Conservation (phyloP, 2,797 vertebrate species). For the Furcifer pardalis region DNA sequence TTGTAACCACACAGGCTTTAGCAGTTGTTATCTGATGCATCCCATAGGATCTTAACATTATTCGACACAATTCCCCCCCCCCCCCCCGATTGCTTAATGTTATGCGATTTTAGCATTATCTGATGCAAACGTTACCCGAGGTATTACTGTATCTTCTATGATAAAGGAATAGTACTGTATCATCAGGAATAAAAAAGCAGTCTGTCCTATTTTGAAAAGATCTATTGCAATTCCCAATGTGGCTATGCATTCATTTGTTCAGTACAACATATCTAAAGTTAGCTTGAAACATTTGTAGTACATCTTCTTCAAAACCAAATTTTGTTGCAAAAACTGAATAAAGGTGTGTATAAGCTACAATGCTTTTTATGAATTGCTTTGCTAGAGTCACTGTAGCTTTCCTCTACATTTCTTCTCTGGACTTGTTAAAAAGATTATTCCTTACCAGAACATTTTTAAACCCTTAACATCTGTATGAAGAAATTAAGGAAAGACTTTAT, state of each 20-base stretch:
- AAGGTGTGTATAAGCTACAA: background rate
- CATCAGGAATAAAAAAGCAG: background rate
- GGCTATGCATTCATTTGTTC: background rate
- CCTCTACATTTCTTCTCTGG: background rate
- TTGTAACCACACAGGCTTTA: too few relatives aligned
- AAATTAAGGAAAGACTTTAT: conserved; percentile 7
- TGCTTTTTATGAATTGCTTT: background rate
- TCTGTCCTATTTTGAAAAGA: background rate
- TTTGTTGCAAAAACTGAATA: background rate
- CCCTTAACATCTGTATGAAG: background rate
- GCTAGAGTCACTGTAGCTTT: background rate
- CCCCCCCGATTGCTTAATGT: too few relatives aligned
- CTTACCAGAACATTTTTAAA: background rate
- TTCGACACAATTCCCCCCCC: too few relatives aligned
- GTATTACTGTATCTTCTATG: too few relatives aligned
- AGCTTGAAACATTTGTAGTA: background rate
- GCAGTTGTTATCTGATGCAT: too few relatives aligned
- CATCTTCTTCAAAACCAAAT: background rate
- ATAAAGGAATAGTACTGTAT: background rate
- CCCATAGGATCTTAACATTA: too few relatives aligned
- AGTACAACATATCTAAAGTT: background rate
- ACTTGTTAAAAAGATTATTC: background rate
- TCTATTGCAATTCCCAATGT: background rate
- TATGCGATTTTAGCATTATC: too few relatives aligned
- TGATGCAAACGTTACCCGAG: too few relatives aligned